These are phyloP conservation scores for Megalops cyprinoides DNA, from an alignment of 2,797 vertebrate genomes.

Conservation along the genomic window DNA sequence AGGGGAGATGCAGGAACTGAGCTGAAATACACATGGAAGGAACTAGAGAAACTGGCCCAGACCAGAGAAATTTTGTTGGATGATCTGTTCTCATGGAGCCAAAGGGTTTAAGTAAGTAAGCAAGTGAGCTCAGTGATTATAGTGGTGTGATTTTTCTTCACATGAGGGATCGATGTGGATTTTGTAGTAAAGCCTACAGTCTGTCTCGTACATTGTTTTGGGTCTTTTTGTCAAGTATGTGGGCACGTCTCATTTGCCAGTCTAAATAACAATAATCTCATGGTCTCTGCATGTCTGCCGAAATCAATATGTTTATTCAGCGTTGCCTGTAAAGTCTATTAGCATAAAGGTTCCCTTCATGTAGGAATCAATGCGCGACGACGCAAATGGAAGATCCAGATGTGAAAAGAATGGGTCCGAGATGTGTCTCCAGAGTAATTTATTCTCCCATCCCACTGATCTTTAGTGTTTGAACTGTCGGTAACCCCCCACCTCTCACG, in stretches of 20 bases:
- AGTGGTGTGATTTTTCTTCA: neutral
- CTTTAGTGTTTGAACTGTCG: constrained; percentile 9
- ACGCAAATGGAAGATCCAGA: neutral
- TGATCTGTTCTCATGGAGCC: too few relatives aligned
- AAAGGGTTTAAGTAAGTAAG: too few relatives aligned
- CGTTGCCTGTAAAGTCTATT: neutral
- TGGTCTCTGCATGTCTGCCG: constrained; percentile 1
- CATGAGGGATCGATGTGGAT: neutral
- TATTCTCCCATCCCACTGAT: neutral
- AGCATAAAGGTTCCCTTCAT: neutral
- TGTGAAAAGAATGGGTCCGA: constrained; percentile 13
- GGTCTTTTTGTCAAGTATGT: constrained; percentile 3
- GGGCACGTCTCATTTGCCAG: constrained; percentile 1
- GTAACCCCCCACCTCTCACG: neutral
- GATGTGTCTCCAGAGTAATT: constrained; percentile 4
- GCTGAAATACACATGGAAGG: too few relatives aligned
- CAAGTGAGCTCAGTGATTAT: too few relatives aligned
- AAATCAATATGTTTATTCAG: constrained; percentile 9
- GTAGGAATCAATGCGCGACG: constrained; percentile 12
- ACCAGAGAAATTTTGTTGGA: too few relatives aligned
- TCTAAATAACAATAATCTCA: neutral
- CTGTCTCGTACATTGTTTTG: neutral
- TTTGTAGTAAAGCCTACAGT: neutral
- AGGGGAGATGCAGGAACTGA: too few relatives aligned
- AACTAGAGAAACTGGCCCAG: too few relatives aligned